Base-by-base conservation (phyloP, 2,888 invertebrate genomes). In the Phalera bucephala region DNA sequence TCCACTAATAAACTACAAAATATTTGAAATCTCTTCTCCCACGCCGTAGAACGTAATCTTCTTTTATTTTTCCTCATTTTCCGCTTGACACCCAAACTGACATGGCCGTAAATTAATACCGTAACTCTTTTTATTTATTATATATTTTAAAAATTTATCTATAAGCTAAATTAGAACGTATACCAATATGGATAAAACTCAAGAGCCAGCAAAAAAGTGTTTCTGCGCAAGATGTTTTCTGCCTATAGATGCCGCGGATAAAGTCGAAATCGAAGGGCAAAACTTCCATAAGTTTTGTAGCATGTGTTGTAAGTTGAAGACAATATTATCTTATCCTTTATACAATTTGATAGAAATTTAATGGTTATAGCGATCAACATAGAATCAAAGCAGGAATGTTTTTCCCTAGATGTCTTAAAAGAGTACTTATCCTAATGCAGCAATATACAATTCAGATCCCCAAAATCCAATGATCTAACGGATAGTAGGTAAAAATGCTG, bases 171-270 rank as follows among this genome's bases (percentile, higher is more conserved):
- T 67, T 73, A 19, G n/a, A 39, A 50, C 48, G 53, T 58, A 48
- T 28, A 40, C 14, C 39, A 60, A 41, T 45, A 85, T 82, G 80
- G 79, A 80, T 45, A 76, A 70, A 45, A 54, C 53, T 36, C 70
- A 76, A 47, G 84, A 83, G 26, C 63, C 65, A 33, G 48, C 72
- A 27, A 87, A 83, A 50, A 87, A 85, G 69, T 80, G 77, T 56
- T 88, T 76, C 50, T 89, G 88, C 59, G 71, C 86, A 27, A 67
- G 85, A 59, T 89, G 88, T 57, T 88, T 88, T 50, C 62, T 77
- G 17, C 80, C 85, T 0, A 58, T 89, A 7, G 79, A 80, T 1
- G 36, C 64, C 0, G 75, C 77, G 19, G 87, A 89, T 25, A 76
- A 60, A 52, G 77, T 88, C 3, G 80, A 81, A 31, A 73, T 88